Evolutionary conservation across 2,888 invertebrate genomes (phyloP).

Genomic region (Pseudococcus longispinus): DNA sequence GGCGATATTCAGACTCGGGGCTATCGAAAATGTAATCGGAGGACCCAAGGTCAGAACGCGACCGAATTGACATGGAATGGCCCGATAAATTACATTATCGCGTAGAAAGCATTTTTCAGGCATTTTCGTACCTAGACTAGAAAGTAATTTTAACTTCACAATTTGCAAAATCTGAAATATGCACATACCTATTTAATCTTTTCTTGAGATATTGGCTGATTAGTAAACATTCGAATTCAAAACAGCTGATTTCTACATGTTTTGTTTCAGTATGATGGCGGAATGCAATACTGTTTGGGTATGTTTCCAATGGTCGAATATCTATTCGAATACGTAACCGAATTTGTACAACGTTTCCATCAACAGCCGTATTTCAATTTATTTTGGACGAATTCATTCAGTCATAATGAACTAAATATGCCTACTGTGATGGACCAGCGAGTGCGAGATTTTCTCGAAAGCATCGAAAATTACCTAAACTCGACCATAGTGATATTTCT

Average conservation of each 20-base stretch:
- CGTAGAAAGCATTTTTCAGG: no score
- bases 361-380: conserved; percentile 74
- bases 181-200: no score
- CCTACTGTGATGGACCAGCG: conserved; percentile 71
- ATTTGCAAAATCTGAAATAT: no score
- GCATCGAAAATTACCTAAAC: conserved; percentile 68
- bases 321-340: conserved; percentile 72
- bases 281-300: conserved; percentile 70
- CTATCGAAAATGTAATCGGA: no score
- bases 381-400: conserved; percentile 81
- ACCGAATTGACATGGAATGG: no score
- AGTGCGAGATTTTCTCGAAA: conserved; percentile 65
- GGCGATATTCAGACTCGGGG: no score
- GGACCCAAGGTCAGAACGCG: no score
- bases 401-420: conserved; percentile 74
- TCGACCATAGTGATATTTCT: conserved; percentile 75
- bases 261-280: conserved; percentile 64
- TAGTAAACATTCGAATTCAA: background rate
- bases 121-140: no score
- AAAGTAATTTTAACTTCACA: no score
- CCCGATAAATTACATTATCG: no score
- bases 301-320: conserved; percentile 73
- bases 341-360: conserved; percentile 72
- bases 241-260: background rate
- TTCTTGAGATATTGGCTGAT: background rate